Percentiles rank a stretch among this genome's conserved stretches.
Evolutionary conservation across 2,888 invertebrate genomes (phyloP).

Genomic region (Allygus modestus): DNA sequence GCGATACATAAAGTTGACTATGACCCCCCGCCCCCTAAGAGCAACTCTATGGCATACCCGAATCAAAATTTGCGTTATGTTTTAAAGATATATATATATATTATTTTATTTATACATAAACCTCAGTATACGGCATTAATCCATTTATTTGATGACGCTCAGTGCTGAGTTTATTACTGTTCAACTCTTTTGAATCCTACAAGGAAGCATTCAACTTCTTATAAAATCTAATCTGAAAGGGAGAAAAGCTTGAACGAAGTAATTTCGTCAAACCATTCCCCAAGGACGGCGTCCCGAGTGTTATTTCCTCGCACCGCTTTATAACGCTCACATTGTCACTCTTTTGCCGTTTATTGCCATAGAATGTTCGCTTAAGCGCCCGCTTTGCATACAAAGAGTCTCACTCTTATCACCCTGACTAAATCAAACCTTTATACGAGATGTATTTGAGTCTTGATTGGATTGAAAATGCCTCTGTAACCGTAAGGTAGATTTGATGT

Average conservation of each 20-base stretch:
- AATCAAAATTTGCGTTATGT: no score
- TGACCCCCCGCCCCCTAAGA: no score
- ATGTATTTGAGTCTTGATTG: slow-evolving; percentile 10
- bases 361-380: slow-evolving; percentile 33
- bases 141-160: no score
- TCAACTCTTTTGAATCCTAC: no score
- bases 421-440: slow-evolving; percentile 24
- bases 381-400: slow-evolving; percentile 54
- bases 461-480: slow-evolving; percentile 14
- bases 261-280: slow-evolving; percentile 17
- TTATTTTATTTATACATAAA: no score
- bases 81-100: no score
- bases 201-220: not conserved
- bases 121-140: no score
- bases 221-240: not conserved
- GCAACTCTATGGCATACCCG: no score
- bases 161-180: no score
- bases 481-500: not conserved
- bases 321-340: slow-evolving; percentile 28
- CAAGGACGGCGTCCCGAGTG: slow-evolving; percentile 3
- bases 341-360: slow-evolving; percentile 49
- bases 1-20: no score
- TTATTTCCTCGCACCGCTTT: slow-evolving; percentile 25
- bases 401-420: slow-evolving; percentile 28
- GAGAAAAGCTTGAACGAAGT: not conserved